A percentile compares a stretch with the other conserved stretches of the same genome.
These are phyloP conservation scores for Neofelis nebulosa DNA, from an alignment of 2,113 vertebrate species.

Conservation along the genomic window DNA sequence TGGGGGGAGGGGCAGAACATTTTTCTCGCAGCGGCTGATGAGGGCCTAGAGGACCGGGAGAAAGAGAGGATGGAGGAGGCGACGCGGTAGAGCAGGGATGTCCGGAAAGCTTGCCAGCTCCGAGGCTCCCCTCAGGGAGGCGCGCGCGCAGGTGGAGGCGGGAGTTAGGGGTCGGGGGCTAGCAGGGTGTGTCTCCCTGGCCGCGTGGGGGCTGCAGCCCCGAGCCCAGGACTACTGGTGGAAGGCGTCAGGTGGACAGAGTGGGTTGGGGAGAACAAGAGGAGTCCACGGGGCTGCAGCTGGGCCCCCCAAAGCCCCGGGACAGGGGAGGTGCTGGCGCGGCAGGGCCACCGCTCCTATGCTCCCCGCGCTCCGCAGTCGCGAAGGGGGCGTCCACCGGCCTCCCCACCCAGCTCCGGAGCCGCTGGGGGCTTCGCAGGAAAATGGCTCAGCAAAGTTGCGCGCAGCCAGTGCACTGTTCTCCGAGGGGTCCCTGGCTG, in stretches of 20 bases:
- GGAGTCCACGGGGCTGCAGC: neutral
- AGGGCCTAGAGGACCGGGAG: neutral
- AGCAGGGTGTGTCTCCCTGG: neutral
- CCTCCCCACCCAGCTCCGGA: neutral
- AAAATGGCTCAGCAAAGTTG: conserved; percentile 78
- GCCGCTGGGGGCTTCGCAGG: conserved; percentile 34
- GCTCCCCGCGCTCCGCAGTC: neutral
- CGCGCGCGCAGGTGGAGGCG: neutral
- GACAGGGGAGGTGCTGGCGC: neutral
- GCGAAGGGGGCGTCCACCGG: neutral
- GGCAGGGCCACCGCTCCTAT: neutral
- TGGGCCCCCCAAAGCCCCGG: neutral
- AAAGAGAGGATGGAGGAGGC: neutral
- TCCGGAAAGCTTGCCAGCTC: neutral
- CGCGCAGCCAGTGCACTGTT: conserved; percentile 79
- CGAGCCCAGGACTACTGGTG: neutral
- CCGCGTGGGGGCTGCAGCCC: neutral
- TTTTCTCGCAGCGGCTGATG: neutral
- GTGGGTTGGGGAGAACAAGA: neutral
- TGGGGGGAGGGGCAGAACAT: neutral
- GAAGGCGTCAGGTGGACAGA: neutral
- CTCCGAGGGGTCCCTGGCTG: conserved; percentile 88
- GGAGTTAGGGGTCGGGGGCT: neutral
- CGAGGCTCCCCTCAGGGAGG: neutral
- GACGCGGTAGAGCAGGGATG: fast-evolving